Evolutionary conservation across 2,113 vertebrate genomes (phyloP).

Genomic region (Cathartes aura): DNA sequence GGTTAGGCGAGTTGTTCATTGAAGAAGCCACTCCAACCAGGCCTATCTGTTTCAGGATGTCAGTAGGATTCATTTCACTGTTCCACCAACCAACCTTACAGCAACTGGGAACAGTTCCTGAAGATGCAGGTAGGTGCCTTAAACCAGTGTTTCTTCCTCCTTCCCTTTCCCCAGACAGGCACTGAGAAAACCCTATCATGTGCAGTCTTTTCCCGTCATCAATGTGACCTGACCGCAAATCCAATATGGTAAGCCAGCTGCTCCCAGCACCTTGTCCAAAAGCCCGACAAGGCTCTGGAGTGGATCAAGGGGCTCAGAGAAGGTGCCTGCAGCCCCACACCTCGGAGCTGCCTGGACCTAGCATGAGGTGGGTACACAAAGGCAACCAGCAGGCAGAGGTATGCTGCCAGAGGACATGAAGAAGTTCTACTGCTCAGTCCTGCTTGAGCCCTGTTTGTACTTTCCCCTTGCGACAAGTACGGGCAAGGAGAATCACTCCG

Average conservation of each 20-base stretch:
- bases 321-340: background rate
- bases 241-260: background rate
- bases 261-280: background rate
- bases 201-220: background rate
- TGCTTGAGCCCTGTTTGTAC: background rate
- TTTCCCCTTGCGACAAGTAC: fast-evolving
- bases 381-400: background rate
- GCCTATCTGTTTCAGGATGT: constrained; percentile 23
- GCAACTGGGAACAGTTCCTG: background rate
- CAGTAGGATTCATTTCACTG: constrained; percentile 2
- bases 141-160: background rate
- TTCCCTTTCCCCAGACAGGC: background rate
- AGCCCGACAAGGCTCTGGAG: background rate
- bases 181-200: background rate
- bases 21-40: background rate
- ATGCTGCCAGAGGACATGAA: background rate
- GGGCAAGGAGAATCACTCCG: background rate
- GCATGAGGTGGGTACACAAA: background rate
- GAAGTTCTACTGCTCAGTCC: background rate
- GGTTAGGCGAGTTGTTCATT: background rate
- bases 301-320: background rate
- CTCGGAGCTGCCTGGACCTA: background rate
- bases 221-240: background rate
- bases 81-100: background rate
- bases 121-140: background rate